These are phyloP conservation scores for Drosophila orosa DNA, from an alignment of 1,140 invertebrate genomes.

Conservation along the genomic window DNA sequence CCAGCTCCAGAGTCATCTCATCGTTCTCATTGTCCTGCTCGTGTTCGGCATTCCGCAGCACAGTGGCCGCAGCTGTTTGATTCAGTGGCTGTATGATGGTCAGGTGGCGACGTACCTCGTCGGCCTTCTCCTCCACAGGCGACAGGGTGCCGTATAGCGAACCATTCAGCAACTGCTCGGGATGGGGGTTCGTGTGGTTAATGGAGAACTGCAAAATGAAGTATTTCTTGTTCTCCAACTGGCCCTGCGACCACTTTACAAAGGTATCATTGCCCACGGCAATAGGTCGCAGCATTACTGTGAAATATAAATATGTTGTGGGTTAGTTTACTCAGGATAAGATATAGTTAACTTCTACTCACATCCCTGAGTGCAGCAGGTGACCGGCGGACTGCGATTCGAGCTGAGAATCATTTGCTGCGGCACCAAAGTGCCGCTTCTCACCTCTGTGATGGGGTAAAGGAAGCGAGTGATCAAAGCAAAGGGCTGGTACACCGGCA, in stretches of 20 bases:
- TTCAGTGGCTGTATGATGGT: slow-evolving; percentile 60
- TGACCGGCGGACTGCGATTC: slow-evolving; percentile 66
- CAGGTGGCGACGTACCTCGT: slow-evolving; percentile 67
- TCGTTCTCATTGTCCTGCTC: slow-evolving; percentile 69
- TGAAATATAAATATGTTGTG: neutral
- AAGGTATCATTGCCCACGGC: slow-evolving; percentile 75
- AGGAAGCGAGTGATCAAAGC: slow-evolving; percentile 75
- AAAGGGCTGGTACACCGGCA: slow-evolving; percentile 78
- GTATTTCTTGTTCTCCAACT: slow-evolving; percentile 75
- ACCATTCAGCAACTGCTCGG: slow-evolving; percentile 54
- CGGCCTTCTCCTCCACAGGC: slow-evolving; percentile 60
- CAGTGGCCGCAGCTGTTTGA: slow-evolving; percentile 45
- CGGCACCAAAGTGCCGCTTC: slow-evolving; percentile 35
- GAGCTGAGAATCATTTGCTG: slow-evolving; percentile 76
- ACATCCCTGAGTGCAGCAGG: slow-evolving; percentile 82
- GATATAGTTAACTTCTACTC: slow-evolving; percentile 37
- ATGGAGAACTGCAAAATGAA: slow-evolving; percentile 80
- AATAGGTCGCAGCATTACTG: slow-evolving; percentile 74
- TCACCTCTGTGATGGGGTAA: slow-evolving; percentile 65
- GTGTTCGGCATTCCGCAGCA: slow-evolving; percentile 64
- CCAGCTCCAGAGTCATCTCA: slow-evolving; percentile 60
- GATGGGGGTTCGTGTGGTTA: slow-evolving; percentile 77
- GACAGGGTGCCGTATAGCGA: slow-evolving; percentile 57
- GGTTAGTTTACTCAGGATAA: neutral
- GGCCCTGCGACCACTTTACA: slow-evolving; percentile 77